Percentiles rank a stretch among this genome's conserved stretches.
phyloP scores from a whole-genome alignment of 2,113 vertebrate species.

The Carassius auratus region DNA sequence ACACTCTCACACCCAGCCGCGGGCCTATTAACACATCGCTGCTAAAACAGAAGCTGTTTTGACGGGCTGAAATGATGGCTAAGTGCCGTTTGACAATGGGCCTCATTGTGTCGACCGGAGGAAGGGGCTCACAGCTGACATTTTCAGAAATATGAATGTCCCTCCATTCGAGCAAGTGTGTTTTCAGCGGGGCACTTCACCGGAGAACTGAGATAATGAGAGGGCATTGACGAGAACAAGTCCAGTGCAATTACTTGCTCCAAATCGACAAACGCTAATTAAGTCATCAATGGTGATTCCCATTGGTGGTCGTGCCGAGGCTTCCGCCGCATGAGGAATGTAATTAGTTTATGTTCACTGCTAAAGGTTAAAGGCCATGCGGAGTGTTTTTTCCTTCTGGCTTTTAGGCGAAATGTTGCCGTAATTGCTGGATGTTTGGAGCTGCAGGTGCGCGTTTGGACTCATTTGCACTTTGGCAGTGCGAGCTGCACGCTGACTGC shows the following conservation, averaged over 20 bases:
- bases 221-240: constrained; percentile 59
- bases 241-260: constrained; percentile 62
- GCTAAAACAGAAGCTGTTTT: constrained; percentile 84
- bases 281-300: constrained; percentile 72
- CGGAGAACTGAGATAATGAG: constrained; percentile 66
- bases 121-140: constrained; percentile 60
- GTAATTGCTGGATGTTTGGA: constrained; percentile 82
- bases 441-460: constrained; percentile 83
- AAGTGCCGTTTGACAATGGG: constrained; percentile 81
- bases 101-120: constrained; percentile 67
- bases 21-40: constrained; percentile 83
- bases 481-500: constrained; percentile 76
- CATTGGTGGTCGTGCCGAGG: constrained; percentile 46
- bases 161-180: constrained; percentile 56
- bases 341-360: constrained; percentile 89
- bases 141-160: constrained; percentile 63
- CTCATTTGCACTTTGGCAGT: constrained; percentile 81
- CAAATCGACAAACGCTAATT: constrained; percentile 67
- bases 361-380: constrained; percentile 79
- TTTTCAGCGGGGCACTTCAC: constrained; percentile 59
- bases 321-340: constrained; percentile 71
- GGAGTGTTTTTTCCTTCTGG: constrained; percentile 77
- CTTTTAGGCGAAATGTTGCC: constrained; percentile 71
- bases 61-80: constrained; percentile 82
- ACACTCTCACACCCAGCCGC: constrained; percentile 83